Evolutionary conservation across 2,888 invertebrate species (phyloP).

Genomic region (Cyaniris semiargus): DNA sequence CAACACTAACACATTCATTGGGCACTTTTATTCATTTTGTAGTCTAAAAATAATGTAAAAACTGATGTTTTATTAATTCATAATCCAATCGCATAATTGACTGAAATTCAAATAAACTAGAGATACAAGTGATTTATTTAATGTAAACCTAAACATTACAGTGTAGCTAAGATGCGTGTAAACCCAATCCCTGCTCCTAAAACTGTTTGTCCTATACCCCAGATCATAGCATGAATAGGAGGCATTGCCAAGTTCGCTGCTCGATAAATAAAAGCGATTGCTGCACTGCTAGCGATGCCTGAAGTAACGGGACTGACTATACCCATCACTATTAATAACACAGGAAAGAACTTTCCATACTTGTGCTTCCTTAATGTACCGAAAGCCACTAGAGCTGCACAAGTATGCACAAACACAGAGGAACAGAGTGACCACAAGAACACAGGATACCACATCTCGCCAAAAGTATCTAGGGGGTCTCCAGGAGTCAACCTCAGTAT

Average conservation of each 20-base stretch:
- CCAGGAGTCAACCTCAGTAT: conserved; percentile 84
- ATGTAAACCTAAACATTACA: conserved; percentile 75
- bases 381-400: conserved; percentile 95
- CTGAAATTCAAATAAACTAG: conserved; percentile 33
- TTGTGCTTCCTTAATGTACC: conserved; percentile 95
- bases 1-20: background rate
- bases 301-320: conserved; percentile 93
- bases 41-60: background rate
- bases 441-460: conserved; percentile 98
- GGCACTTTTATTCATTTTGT: conserved; percentile 12
- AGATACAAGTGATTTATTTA: background rate
- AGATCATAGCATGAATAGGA: conserved; percentile 94
- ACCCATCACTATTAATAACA: conserved; percentile 93
- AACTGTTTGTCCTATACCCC: conserved; percentile 97
- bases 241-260: conserved; percentile 94
- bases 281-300: conserved; percentile 94
- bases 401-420: conserved; percentile 94
- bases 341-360: conserved; percentile 96
- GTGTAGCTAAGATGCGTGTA: conserved; percentile 94
- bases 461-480: conserved; percentile 85
- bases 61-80: background rate
- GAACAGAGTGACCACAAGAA: conserved; percentile 98
- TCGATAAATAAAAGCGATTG: conserved; percentile 95
- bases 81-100: conserved; percentile 41
- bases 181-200: conserved; percentile 94